These are phyloP conservation scores for Germaria angustata DNA, from an alignment of 2,888 invertebrate species.

Conservation along the genomic window DNA sequence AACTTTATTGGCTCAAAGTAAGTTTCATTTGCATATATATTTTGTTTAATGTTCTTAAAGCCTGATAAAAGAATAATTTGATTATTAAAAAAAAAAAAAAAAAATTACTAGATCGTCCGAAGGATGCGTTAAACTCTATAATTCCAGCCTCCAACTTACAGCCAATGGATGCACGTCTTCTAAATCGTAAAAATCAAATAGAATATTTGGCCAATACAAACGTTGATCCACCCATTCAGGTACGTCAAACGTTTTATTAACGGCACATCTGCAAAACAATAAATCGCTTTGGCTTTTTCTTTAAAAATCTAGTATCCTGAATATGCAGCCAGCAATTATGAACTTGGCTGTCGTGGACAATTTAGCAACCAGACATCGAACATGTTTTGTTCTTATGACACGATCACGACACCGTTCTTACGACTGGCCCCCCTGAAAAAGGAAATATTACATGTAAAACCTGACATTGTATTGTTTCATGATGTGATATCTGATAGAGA, in stretches of 20 bases:
- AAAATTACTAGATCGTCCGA: slow-evolving; percentile 52
- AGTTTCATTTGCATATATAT: slow-evolving; percentile 62
- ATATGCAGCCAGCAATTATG: slow-evolving; percentile 47
- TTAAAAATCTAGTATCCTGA: slow-evolving; percentile 20
- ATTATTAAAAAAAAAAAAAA: too few relatives aligned
- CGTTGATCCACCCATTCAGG: slow-evolving; percentile 30
- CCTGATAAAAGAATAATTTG: not conserved
- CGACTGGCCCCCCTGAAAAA: slow-evolving; percentile 76
- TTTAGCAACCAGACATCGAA: slow-evolving; percentile 61
- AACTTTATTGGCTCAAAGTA: slow-evolving; percentile 72
- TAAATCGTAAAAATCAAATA: slow-evolving; percentile 70
- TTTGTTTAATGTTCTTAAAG: not conserved
- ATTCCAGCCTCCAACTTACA: slow-evolving; percentile 64
- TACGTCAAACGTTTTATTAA: slow-evolving; percentile 41
- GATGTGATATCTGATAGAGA: slow-evolving; percentile 73
- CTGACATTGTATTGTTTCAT: slow-evolving; percentile 75
- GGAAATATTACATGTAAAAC: slow-evolving; percentile 73
- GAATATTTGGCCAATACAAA: slow-evolving; percentile 54
- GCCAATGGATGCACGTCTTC: slow-evolving; percentile 67
- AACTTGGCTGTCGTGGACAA: slow-evolving; percentile 74
- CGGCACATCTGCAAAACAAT: too few relatives aligned
- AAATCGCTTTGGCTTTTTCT: not conserved
- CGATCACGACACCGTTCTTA: slow-evolving; percentile 72
- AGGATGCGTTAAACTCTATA: slow-evolving; percentile 70
- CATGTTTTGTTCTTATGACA: slow-evolving; percentile 74